Percentiles rank a stretch among this genome's conserved stretches.
phyloP scores from a whole-genome alignment of 2,888 invertebrate genomes.

The Cephalotes varians region DNA sequence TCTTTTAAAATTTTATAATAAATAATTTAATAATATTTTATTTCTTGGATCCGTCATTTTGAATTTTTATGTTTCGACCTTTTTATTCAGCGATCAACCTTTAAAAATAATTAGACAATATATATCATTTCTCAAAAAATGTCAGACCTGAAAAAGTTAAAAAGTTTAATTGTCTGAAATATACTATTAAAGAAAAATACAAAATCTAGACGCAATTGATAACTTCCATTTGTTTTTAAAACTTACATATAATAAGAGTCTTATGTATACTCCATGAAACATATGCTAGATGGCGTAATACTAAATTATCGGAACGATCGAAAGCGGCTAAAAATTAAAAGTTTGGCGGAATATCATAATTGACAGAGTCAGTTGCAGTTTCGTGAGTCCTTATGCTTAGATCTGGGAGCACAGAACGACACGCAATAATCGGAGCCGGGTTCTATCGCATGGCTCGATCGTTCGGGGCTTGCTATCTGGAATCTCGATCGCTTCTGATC shows the following conservation, averaged over 20 bases:
- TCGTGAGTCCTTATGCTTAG: slow-evolving; percentile 53
- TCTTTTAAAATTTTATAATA: no score
- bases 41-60: no score
- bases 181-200: not conserved
- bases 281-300: not conserved
- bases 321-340: slow-evolving; percentile 21
- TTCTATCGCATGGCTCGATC: slow-evolving; percentile 64
- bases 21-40: no score
- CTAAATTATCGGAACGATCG: slow-evolving; percentile 2
- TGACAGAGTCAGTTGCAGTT: slow-evolving; percentile 49
- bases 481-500: slow-evolving; percentile 65
- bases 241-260: not conserved
- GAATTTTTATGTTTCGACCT: no score
- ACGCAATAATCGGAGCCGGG: slow-evolving; percentile 65
- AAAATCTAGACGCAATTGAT: not conserved
- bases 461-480: slow-evolving; percentile 58
- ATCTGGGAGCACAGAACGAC: slow-evolving; percentile 50
- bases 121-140: no score
- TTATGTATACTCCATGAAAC: not conserved
- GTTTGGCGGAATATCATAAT: slow-evolving; percentile 51
- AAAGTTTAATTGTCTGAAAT: not conserved
- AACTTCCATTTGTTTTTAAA: not conserved
- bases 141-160: no score
- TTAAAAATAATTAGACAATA: no score
- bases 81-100: no score